phyloP scores from a whole-genome alignment of 1,140 invertebrate species.

The Nephotettix cincticeps region DNA sequence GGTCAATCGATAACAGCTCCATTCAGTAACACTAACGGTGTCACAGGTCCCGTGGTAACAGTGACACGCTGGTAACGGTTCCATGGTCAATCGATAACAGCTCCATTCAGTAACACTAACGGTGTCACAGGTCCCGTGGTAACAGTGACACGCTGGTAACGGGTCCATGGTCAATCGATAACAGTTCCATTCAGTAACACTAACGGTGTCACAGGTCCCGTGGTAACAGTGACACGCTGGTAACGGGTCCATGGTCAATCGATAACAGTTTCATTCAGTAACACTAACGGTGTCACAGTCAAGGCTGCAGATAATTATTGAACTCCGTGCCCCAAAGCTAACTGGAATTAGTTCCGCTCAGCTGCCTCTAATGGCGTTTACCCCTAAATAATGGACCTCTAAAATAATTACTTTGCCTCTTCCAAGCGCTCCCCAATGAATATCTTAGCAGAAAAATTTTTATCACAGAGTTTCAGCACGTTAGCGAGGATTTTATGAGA shows the following conservation, averaged over 20 bases:
- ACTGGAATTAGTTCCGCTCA: conserved; percentile 20
- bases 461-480: no score
- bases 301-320: conserved; percentile 20
- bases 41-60: no score
- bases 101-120: background rate
- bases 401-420: conserved; percentile 16
- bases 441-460: background rate
- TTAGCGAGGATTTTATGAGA: no score
- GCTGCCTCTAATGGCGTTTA: conserved; percentile 19
- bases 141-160: no score
- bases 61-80: no score
- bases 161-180: no score
- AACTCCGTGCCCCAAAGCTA: conserved; percentile 8
- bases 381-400: conserved; percentile 16
- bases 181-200: background rate
- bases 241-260: no score
- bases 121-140: background rate
- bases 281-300: background rate
- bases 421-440: background rate
- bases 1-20: no score
- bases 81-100: no score
- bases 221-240: no score
- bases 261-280: no score
- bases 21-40: background rate
- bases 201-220: background rate